Conservation (phyloP, 1,140 invertebrate genomes). For the Anastrepha obliqua region DNA sequence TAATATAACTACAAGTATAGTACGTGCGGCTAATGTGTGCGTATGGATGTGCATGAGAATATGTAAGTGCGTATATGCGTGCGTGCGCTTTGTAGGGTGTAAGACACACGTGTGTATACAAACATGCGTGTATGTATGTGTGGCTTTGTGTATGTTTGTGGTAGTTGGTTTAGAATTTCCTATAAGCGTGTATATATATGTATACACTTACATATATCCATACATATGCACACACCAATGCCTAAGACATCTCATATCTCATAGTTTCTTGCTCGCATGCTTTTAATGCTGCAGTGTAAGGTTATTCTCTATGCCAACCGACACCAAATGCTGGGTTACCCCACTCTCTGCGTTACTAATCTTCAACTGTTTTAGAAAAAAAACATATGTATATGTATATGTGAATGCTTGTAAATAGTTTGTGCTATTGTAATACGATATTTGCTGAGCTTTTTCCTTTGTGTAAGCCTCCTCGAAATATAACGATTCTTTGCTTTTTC, state of each 20-base stretch:
- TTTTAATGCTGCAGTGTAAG: not conserved
- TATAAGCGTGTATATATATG: not conserved
- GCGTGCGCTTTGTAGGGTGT: too few species aligned
- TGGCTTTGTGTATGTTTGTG: not conserved
- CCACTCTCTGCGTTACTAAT: constrained; percentile 20
- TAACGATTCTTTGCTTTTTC: not conserved
- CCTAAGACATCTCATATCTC: constrained; percentile 45
- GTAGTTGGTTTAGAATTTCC: constrained; percentile 15
- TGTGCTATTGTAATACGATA: constrained; percentile 33
- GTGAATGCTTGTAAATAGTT: not conserved
- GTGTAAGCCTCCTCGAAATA: not conserved
- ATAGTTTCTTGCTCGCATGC: not conserved
- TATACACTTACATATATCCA: not conserved
- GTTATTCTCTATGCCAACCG: constrained; percentile 48
- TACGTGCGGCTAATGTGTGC: too few species aligned
- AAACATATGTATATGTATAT: not conserved
- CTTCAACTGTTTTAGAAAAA: not conserved
- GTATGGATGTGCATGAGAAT: not conserved
- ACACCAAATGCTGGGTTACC: constrained; percentile 4
- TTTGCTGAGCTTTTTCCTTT: constrained; percentile 34
- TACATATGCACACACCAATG: not conserved
- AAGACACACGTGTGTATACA: not conserved
- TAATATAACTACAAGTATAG: constrained; percentile 1
- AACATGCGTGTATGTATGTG: not conserved
- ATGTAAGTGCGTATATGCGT: not conserved